Base-by-base conservation (phyloP, 2,888 invertebrate genomes). In the Marronus borbonicus region DNA sequence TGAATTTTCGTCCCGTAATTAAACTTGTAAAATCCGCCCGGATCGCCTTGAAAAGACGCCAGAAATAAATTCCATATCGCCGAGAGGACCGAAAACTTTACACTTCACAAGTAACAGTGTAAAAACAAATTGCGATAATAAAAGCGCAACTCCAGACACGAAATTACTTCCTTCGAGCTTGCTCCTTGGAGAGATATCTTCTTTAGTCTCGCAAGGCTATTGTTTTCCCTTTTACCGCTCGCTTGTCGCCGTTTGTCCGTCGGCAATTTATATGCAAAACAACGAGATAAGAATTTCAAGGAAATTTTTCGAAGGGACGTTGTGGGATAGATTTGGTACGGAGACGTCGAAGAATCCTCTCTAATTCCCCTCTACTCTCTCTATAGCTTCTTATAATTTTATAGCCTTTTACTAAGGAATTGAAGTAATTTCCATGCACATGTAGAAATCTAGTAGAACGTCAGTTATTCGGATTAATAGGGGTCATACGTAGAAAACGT, bases 51-150 rank as follows among this genome's bases (percentile, higher is more conserved):
- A 44, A 44, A 44, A 12, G 8, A 44, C 8, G 44, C 44, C 8
- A 44, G 44, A 8, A 62, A 62, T 28, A 28, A 28, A 24, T 62
- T 24, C n/a, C 12, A 31, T 28, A 12, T 62, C 62, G 14, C n/a
- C 28, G 14, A 7, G 14, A 28, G 12, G 62, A 12, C 24, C 4
- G 20, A 50, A 12, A 52, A 50, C 28, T 65, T 39, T 68, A 17
- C 20, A 68, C 50, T 50, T 68, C 50, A 12, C 50, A 24, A 68
- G 68, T 68, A 28, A 68, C 68, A 28, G 50, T 50, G 50, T 65
- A 65, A 68, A 68, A 68, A 68, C 68, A 68, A 68, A 68, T 68
- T 68, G 68, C 49, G 50, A 50, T 50, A 24, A 24, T 68, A 68
- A 50, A 68, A 68, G 28, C 50, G 24, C 49, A 68, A 68, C 68